Evolutionary conservation across 2,113 vertebrate genomes (phyloP), one percentile per base, ranked within the genome.

Genomic region (Eulemur rufifrons): DNA sequence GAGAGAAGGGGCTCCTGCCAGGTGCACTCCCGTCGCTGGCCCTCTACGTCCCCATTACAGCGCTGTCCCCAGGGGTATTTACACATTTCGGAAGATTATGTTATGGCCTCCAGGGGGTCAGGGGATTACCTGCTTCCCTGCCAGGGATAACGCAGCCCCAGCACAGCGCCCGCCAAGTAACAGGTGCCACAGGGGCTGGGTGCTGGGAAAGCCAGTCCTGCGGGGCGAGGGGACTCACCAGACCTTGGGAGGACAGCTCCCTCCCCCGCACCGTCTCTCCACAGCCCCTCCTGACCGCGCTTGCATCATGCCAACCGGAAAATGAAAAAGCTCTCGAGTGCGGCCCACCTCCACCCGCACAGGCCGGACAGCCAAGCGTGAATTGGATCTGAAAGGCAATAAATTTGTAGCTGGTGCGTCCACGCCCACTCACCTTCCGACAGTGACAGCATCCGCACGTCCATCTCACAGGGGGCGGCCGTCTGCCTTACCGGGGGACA

Each of bases 211-310:
- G 54, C 86, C 21, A 3, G 27, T 32, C 77, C 81, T 66, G 15
- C 56, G 15, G 32, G 23, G 17, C 20, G 0, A 45, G 8, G 18
- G n/a, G 8, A 8, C 1, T 9, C 17, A 13, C 42, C 56, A 81
- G 82, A 32, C 29, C 14, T 10, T 12, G 2, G 10, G 52, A 13
- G 20, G 71, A 63, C 78, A 29, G 5, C 11, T 3, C 66, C 71
- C 78, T 68, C 61, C 6, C 4, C 50, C 42, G 7, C 39, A 1
- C 13, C 11, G 39, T 76, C 59, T 86, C 92, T 92, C 78, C 73
- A 63, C 87, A 92, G 94, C 94, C 95, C 96, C 97, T 93, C 7
- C 76, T 77, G 94, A 63, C 39, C 1, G 27, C 13, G 4, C 13
- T 45, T 89, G 20, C 9, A 37, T 56, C 61, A 32, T 2, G 10